These are phyloP conservation scores for Drosophila meridiana DNA, from an alignment of 2,888 invertebrate species.

Conservation along the genomic window DNA sequence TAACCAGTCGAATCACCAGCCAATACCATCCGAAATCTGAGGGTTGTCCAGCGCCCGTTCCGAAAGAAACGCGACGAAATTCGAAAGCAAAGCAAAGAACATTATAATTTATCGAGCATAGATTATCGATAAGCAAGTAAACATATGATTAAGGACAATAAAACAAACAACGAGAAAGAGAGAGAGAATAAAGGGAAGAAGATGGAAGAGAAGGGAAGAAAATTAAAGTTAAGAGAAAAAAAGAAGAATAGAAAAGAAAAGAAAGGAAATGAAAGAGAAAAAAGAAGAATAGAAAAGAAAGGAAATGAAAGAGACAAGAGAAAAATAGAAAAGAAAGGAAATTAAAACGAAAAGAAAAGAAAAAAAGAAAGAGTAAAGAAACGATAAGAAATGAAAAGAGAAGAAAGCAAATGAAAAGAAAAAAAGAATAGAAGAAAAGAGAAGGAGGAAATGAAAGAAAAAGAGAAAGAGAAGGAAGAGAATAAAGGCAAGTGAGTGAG, in stretches of 20 bases:
- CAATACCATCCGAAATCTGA: conserved; percentile 8
- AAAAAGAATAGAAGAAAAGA: background rate
- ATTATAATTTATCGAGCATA: conserved; percentile 46
- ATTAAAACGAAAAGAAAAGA: background rate
- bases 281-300: background rate
- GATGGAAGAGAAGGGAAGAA: background rate
- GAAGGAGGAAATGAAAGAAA: background rate
- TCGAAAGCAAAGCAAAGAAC: conserved; percentile 8
- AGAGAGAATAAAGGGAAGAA: background rate
- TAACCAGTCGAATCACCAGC: conserved; percentile 59
- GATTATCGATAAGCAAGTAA: conserved; percentile 52
- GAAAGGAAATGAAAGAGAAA: background rate
- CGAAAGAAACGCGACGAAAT: background rate
- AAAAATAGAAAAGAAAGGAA: background rate
- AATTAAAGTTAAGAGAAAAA: background rate
- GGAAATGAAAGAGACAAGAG: background rate
- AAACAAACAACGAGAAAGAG: background rate
- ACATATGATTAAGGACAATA: conserved; percentile 2
- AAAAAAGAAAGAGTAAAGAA: background rate
- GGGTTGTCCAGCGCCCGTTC: conserved; percentile 15
- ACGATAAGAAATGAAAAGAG: background rate
- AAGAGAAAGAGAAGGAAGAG: background rate
- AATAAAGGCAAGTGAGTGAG: background rate
- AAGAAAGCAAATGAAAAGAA: background rate
- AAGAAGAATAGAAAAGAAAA: background rate